A percentile compares a stretch with the other conserved stretches of the same genome.
Conservation (phyloP, 2,888 invertebrate species). For the Tachystola acroxantha region DNA sequence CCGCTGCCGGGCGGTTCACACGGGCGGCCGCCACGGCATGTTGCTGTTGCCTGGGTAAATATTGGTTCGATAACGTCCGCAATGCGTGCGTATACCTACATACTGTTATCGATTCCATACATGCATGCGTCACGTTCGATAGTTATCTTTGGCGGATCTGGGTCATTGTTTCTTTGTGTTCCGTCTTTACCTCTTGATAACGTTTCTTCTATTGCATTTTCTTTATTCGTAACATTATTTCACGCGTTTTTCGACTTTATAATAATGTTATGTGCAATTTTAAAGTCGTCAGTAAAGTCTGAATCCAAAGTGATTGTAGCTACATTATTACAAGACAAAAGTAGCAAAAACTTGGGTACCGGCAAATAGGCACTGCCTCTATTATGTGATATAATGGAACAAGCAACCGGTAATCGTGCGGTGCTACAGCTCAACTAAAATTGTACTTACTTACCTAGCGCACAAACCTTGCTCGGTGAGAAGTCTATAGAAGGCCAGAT, state of each 20-base stretch:
- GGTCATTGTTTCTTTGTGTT: constrained; percentile 75
- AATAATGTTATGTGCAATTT: neutral
- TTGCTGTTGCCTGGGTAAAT: constrained; percentile 65
- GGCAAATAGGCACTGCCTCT: constrained; percentile 10
- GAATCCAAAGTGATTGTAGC: no score
- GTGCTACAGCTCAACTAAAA: neutral
- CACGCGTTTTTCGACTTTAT: neutral
- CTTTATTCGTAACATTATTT: constrained; percentile 8
- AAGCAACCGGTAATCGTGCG: constrained; percentile 15
- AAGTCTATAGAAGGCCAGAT: neutral
- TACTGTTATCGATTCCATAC: constrained; percentile 73
- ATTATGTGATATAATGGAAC: constrained; percentile 14
- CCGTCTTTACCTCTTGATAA: constrained; percentile 44
- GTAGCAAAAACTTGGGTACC: constrained; percentile 11
- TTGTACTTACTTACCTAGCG: no score
- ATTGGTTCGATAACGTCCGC: constrained; percentile 65
- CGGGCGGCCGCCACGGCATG: constrained; percentile 43
- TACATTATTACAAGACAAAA: constrained; percentile 7
- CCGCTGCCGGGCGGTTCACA: constrained; percentile 38
- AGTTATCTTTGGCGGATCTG: constrained; percentile 71
- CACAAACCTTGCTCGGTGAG: neutral
- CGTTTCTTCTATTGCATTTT: constrained; percentile 27
- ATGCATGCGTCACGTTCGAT: constrained; percentile 73
- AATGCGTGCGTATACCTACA: constrained; percentile 60
- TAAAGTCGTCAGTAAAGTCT: neutral